Evolutionary conservation across 2,797 vertebrate genomes (phyloP), one percentile per base, ranked within the genome.

Genomic region (Pteropus rufus): DNA sequence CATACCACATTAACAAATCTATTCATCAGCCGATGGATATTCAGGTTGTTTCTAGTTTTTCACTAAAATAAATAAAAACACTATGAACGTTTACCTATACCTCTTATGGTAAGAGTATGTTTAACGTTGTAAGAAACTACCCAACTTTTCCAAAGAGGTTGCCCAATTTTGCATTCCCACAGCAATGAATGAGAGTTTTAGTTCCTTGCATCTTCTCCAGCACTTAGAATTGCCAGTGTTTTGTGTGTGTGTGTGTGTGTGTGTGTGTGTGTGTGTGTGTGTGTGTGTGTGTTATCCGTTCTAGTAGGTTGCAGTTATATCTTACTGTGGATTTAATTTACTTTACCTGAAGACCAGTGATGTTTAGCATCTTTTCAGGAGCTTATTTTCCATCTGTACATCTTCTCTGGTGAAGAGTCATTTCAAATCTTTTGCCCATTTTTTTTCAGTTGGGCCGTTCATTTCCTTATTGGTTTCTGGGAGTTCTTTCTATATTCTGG

Each of bases 231-330:
- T 2, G 16, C 39, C 49, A 3, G 5, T n/a, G 34, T 12, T 26
- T 18, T 52, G 31, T 56, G 15, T 3, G 7, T 54, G 49, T 11
- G 44, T 44, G 44, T 56, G 21, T 3, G 8, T 54, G 49, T 56
- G 21, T 1, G 7, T 54, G n/a, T n/a, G 49, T 56, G 21, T 1
- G 8, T 54, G 49, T 56, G 21, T 3, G 8, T 54, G 49, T 56
- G 21, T 3, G 7, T 39, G 36, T 3, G n/a, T 3, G 5, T 24
- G 0, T 23, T 5, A 34, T 29, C 77, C 16, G 0, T 44, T 10
- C 49, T 7, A 1, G 11, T 4, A 1, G 24, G 29, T 7, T 3
- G 0, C 23, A 4, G 12, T 10, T 19, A 0, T 0, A 2, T 10
- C 44, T 58, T 4, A 19, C 31, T 56, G 58, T 34, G 2, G 39